Percentiles rank a stretch among this genome's conserved stretches.
Evolutionary conservation across 2,888 invertebrate species (phyloP).

Genomic region (Papilio demoleus): DNA sequence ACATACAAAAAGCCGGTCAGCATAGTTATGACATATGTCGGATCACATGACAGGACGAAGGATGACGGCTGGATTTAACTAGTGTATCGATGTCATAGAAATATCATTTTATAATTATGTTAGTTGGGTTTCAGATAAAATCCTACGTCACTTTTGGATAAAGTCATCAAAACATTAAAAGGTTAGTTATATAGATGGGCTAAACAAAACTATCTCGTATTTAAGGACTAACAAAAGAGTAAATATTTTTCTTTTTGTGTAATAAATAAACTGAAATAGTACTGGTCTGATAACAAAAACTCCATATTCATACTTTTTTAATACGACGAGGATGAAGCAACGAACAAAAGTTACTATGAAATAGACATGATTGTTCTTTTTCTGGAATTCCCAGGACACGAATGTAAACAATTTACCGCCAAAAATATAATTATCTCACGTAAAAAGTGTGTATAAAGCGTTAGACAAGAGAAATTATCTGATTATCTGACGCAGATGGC

Average conservation of each 20-base stretch:
- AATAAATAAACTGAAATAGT: too few species aligned
- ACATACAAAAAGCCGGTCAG: not conserved
- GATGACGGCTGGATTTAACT: conserved; percentile 18
- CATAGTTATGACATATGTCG: conserved; percentile 37
- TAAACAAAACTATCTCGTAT: too few species aligned
- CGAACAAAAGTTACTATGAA: too few species aligned
- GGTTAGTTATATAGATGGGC: too few species aligned
- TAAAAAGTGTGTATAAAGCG: conserved; percentile 26
- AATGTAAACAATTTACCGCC: conserved; percentile 32
- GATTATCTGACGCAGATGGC: conserved; percentile 60
- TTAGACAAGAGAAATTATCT: conserved; percentile 54
- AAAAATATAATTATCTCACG: conserved; percentile 36
- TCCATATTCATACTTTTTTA: too few species aligned
- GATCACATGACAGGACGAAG: conserved; percentile 6
- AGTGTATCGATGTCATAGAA: conserved; percentile 19
- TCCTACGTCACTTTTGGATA: not conserved
- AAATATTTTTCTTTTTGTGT: too few species aligned
- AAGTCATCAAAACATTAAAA: too few species aligned
- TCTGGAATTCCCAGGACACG: conserved; percentile 12
- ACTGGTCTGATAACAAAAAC: too few species aligned
- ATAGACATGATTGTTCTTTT: not conserved
- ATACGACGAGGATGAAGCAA: too few species aligned
- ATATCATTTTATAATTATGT: not conserved
- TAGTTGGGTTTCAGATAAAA: not conserved
- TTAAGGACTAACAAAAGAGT: too few species aligned